Evolutionary conservation across 2,797 vertebrate genomes (phyloP), one percentile per base, ranked within the genome.

Genomic region (Sebastes nivosus): DNA sequence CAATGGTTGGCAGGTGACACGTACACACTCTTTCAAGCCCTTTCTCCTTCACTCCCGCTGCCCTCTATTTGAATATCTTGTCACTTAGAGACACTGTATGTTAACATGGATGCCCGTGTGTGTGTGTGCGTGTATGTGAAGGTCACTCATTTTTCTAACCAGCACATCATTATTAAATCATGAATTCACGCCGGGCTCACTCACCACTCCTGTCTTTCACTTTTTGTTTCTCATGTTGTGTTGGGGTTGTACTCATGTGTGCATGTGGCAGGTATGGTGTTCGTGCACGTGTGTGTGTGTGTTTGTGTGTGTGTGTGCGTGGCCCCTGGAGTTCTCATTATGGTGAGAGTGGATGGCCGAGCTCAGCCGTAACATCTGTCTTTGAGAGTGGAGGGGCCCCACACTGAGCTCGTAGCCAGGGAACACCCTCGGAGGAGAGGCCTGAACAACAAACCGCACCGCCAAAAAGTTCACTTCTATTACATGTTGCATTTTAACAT

Each of bases 251-350:
- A 9, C 55, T 60, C 6, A 29, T 65, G 58, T 61, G 30, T 27
- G 32, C 9, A 50, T 46, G 60, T 76, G 25, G 52, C 36, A 52
- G 27, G 38, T 59, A 32, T 66, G 54, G 14, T 58, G 69, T 67
- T 30, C 22, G 59, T 80, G 59, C 61, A 72, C 0, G 68, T 68
- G 67, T 59, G 65, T 54, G 29, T 27, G 16, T 20, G 24, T 59
- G 68, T 74, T 57, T 58, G 63, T 36, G 14, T 34, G 77, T 59
- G 68, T 74, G 63, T 58, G 63, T 36, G 14, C 42, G 36, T 2
- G 77, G 61, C 32, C 93, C 86, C 93, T 81, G 54, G 92, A 89
- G 91, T 90, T 94, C 94, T 94, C 90, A 94, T 94, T 94, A 95
- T 32, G 70, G 72, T 67, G 64, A 82, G 83, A 81, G 84, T 80